Evolutionary conservation across 2,888 invertebrate species (phyloP).

Genomic region (Agonum fuliginosum): DNA sequence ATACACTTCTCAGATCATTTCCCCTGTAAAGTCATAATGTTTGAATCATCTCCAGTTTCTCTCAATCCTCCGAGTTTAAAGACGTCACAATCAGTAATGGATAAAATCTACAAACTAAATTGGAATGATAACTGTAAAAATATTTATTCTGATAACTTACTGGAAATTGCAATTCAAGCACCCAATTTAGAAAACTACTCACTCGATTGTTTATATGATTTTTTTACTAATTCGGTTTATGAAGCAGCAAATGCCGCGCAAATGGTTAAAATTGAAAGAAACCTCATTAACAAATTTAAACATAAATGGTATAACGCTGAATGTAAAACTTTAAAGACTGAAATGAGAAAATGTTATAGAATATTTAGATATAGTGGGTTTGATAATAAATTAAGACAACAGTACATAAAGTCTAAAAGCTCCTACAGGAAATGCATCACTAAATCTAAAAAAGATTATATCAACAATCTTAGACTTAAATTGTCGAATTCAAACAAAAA

Average conservation of each 20-base stretch:
- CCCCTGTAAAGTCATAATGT: background rate
- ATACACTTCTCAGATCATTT: conserved; percentile 4
- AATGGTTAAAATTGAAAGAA: background rate
- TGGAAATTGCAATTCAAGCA: conserved; percentile 6
- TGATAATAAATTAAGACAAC: background rate
- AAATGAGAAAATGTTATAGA: conserved; percentile 5
- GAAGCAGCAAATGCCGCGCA: background rate
- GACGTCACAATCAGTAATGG: too few relatives aligned
- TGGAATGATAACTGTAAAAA: too few relatives aligned
- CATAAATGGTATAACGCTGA: background rate
- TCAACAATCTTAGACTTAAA: background rate
- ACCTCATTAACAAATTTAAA: background rate
- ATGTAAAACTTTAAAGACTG: background rate
- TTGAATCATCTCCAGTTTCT: background rate
- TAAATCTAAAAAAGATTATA: background rate
- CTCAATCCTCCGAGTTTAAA: too few relatives aligned
- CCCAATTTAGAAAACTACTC: background rate
- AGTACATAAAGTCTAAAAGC: background rate
- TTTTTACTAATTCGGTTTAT: background rate
- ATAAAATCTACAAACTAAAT: too few relatives aligned
- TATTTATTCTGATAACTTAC: too few relatives aligned
- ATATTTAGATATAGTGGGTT: background rate
- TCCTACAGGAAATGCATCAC: background rate
- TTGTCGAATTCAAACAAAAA: background rate
- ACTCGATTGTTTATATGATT: background rate